A percentile compares a stretch with the other conserved stretches of the same genome.
Evolutionary conservation across 2,797 vertebrate genomes (phyloP).

Genomic region (Nasua narica): DNA sequence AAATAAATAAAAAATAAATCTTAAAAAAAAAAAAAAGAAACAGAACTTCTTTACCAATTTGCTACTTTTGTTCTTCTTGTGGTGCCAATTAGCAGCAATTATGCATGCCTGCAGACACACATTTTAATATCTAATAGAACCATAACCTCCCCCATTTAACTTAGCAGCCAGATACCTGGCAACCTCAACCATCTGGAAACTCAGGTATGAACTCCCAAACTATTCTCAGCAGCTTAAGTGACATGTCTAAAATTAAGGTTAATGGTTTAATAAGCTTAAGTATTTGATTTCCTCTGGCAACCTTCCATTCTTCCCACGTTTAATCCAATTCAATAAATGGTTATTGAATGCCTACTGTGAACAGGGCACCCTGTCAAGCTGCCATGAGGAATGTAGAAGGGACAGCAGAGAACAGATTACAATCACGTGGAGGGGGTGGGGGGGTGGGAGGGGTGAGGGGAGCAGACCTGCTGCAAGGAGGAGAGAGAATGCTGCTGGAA

Average conservation of each 20-base stretch:
- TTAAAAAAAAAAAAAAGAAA: too few species aligned
- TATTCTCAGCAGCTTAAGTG: not conserved
- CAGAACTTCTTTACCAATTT: slow-evolving; percentile 14
- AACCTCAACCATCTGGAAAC: not conserved
- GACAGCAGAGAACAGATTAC: not conserved
- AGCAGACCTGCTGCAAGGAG: not conserved
- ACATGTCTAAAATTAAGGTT: slow-evolving; percentile 56
- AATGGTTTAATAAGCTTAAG: slow-evolving; percentile 60
- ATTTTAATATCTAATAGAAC: not conserved
- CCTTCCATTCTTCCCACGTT: not conserved
- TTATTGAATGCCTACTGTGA: not conserved
- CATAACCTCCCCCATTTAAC: not conserved
- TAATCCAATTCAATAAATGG: not conserved
- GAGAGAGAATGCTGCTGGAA: not conserved
- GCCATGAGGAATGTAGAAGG: not conserved
- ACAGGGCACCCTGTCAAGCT: not conserved
- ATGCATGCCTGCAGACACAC: not conserved
- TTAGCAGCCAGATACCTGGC: slow-evolving; percentile 12
- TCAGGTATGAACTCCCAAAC: slow-evolving; percentile 41
- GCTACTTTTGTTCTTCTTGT: not conserved
- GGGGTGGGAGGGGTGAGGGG: fast-evolving
- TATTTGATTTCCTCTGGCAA: slow-evolving; percentile 50
- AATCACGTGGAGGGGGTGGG: not conserved
- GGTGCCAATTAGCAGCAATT: slow-evolving; percentile 26
- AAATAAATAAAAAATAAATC: too few species aligned